Conservation (phyloP, 2,888 invertebrate species). For the Parasteatoda lunata region DNA sequence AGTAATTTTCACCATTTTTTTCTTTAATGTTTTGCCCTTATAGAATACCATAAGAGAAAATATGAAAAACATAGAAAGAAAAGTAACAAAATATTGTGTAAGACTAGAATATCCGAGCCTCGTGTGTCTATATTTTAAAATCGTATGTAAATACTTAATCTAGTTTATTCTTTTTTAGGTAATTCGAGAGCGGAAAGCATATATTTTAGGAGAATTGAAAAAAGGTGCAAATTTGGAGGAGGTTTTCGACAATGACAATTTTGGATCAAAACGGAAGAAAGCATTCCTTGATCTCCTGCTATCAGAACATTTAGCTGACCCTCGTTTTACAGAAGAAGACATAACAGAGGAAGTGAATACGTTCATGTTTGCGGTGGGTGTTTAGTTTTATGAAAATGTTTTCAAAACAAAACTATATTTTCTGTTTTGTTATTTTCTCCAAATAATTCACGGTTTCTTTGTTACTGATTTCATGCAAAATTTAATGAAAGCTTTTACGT, state of each 20-base stretch:
- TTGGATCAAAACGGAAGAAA: slow-evolving; percentile 69
- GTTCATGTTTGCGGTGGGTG: slow-evolving; percentile 75
- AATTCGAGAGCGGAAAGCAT: slow-evolving; percentile 55
- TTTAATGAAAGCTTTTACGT: no score
- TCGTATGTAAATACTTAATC: no score
- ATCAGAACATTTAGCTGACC: slow-evolving; percentile 71
- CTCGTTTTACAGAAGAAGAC: slow-evolving; percentile 72
- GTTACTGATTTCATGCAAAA: no score
- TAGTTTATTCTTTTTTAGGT: slow-evolving; percentile 26
- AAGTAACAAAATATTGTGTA: no score
- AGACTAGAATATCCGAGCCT: no score
- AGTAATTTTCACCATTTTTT: no score
- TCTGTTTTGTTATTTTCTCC: background rate
- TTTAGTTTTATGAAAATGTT: background rate
- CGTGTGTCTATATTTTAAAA: no score
- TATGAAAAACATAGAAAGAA: no score
- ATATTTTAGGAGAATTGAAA: slow-evolving; percentile 42
- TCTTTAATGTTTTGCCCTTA: no score
- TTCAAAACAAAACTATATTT: background rate
- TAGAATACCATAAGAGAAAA: no score
- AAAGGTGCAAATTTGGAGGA: slow-evolving; percentile 61
- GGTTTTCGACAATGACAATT: slow-evolving; percentile 44
- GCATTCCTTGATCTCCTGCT: slow-evolving; percentile 75
- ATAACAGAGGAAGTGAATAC: slow-evolving; percentile 76
- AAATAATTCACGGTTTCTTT: no score